Evolutionary conservation across 2,797 vertebrate species (phyloP), one percentile per base, ranked within the genome.

Genomic region (Odontamblyopus lacepedii): DNA sequence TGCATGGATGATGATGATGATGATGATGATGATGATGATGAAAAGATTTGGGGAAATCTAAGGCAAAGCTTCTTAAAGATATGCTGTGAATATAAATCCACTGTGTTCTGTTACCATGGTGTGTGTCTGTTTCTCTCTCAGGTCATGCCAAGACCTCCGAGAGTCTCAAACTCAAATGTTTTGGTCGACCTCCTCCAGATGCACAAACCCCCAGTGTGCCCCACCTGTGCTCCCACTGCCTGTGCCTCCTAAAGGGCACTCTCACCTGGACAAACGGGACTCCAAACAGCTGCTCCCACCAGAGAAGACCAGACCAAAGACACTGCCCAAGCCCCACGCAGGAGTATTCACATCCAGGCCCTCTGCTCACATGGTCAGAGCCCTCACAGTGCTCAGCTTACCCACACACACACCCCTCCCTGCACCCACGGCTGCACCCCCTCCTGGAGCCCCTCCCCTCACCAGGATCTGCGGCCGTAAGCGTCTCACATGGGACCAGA

Each of bases 171-270:
- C 94, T 19, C 96, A 97, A 51, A 96, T 97, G 16, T 89, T 99
- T 50, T 90, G 93, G 2, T 97, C 97, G 81, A 96, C 96, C 9
- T 98, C 97, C 23, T 97, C 96, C 82, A 92, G 92, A n/a, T 93
- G 94, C 69, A 92, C 89, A 57, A 95, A 96, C 76, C 89, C 96
- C 13, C 91, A 82, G 26, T 76, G 81, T 8, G 82, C 83, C 0
- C 7, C 86, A 56, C 94, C 89, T 51, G 83, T 94, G 71, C 35
- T 77, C 26, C 6, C 64, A 11, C 51, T 35, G 60, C 63, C 82
- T 60, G 81, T 90, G 0, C 83, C 85, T 0, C 85, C 67, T n/a
- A 84, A 92, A 2, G 27, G 8, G 44, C 81, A 91, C 69, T 89
- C 84, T 76, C 86, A 87, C 23, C 90, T 93, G 26, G 94, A 94